These are phyloP conservation scores for Calliphora vomitoria DNA, from an alignment of 2,888 invertebrate species.

Conservation along the genomic window DNA sequence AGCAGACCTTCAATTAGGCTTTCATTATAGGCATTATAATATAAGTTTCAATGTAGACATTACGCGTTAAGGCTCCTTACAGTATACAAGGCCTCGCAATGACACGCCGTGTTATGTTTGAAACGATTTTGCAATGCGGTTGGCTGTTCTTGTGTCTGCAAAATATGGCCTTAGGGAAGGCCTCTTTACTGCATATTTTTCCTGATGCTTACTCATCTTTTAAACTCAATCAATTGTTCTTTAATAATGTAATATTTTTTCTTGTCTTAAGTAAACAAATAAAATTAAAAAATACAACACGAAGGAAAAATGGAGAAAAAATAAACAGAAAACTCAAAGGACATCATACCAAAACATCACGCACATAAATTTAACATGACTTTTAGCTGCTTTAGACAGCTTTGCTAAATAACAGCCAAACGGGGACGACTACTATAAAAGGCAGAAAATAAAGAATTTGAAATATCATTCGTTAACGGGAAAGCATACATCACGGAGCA, in stretches of 20 bases:
- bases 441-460: constrained; percentile 70
- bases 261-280: constrained; percentile 35
- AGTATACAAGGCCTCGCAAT: too few relatives aligned
- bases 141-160: too few relatives aligned
- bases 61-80: too few relatives aligned
- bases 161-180: too few relatives aligned
- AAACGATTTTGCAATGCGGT: too few relatives aligned
- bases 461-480: constrained; percentile 77
- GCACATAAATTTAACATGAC: constrained; percentile 69
- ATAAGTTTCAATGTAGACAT: too few relatives aligned
- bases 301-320: constrained; percentile 21
- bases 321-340: constrained; percentile 60
- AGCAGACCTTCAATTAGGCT: too few relatives aligned
- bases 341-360: constrained; percentile 65
- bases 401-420: constrained; percentile 16
- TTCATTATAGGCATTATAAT: too few relatives aligned
- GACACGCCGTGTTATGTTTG: too few relatives aligned
- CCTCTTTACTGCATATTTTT: too few relatives aligned
- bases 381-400: constrained; percentile 57
- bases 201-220: neutral
- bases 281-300: constrained; percentile 37
- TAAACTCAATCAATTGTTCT: constrained; percentile 63
- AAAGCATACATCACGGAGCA: constrained; percentile 66
- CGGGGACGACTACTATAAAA: constrained; percentile 77
- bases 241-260: constrained; percentile 36